Evolutionary conservation across 1,140 invertebrate species (phyloP).

Genomic region (Drosophila paulistorum): DNA sequence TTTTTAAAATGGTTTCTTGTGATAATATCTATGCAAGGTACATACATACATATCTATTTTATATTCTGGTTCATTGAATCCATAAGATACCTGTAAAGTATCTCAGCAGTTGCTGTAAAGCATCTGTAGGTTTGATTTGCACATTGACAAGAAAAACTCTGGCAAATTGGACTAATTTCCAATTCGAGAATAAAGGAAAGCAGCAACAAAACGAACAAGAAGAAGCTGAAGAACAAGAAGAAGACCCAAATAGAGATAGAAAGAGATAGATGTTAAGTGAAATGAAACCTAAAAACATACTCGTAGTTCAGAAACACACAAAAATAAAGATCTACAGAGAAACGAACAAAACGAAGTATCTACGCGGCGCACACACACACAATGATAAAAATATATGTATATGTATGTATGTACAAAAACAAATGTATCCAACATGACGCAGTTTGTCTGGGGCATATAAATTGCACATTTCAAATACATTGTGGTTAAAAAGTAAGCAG

Average conservation of each 20-base stretch:
- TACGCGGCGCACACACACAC: neutral
- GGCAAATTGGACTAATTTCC: constrained; percentile 12
- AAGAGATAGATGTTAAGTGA: neutral
- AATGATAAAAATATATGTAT: neutral
- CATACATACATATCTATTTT: neutral
- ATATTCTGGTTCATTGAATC: constrained; percentile 6
- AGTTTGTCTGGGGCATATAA: constrained; percentile 55
- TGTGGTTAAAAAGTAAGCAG: constrained; percentile 77
- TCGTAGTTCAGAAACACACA: neutral
- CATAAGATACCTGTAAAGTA: constrained; percentile 5
- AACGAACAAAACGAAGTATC: constrained; percentile 3
- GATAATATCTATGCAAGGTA: neutral
- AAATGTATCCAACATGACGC: constrained; percentile 23
- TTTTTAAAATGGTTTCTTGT: too few species aligned
- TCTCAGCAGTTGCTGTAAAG: neutral
- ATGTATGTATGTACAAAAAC: neutral
- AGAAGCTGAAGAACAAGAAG: neutral
- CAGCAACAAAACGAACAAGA: neutral
- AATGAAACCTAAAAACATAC: constrained; percentile 12
- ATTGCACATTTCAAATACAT: constrained; percentile 81
- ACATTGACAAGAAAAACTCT: constrained; percentile 1
- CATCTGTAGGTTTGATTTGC: neutral
- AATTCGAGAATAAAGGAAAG: constrained; percentile 11
- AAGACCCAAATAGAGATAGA: neutral
- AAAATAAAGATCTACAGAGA: neutral